A percentile compares a stretch with the other conserved stretches of the same genome.
Evolutionary conservation across 2,888 invertebrate species (phyloP).

Genomic region (Athalia cordata): DNA sequence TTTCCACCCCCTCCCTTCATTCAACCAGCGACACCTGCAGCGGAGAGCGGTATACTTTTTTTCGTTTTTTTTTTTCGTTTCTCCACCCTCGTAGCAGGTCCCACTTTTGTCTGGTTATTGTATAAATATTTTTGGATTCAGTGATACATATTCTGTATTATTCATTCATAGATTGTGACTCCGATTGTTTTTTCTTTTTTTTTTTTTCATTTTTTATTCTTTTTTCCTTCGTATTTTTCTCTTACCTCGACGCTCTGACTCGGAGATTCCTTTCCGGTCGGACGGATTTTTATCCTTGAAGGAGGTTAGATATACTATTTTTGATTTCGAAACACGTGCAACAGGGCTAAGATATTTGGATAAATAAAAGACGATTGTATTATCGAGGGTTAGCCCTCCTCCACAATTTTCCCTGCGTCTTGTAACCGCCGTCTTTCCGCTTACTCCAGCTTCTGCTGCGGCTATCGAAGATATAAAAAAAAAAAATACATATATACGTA

Average conservation of each 20-base stretch:
- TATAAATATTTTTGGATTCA: too few species aligned
- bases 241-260: background rate
- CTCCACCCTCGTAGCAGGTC: too few species aligned
- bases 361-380: constrained; percentile 47
- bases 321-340: constrained; percentile 39
- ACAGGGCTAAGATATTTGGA: constrained; percentile 35
- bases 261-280: background rate
- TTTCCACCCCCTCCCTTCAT: too few species aligned
- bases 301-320: constrained; percentile 6
- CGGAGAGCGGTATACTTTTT: too few species aligned
- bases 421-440: background rate
- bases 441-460: background rate
- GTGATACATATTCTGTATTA: too few species aligned
- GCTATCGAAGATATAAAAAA: constrained; percentile 13
- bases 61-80: too few species aligned
- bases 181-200: too few species aligned
- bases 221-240: background rate
- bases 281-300: too few species aligned
- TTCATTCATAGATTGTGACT: too few species aligned
- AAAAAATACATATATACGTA: constrained; percentile 8
- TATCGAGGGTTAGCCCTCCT: constrained; percentile 39
- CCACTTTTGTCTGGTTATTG: too few species aligned
- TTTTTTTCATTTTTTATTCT: too few species aligned
- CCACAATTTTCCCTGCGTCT: constrained; percentile 1
- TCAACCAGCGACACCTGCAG: too few species aligned